phyloP scores from a whole-genome alignment of 1,140 invertebrate species.

The Grapholita molesta region DNA sequence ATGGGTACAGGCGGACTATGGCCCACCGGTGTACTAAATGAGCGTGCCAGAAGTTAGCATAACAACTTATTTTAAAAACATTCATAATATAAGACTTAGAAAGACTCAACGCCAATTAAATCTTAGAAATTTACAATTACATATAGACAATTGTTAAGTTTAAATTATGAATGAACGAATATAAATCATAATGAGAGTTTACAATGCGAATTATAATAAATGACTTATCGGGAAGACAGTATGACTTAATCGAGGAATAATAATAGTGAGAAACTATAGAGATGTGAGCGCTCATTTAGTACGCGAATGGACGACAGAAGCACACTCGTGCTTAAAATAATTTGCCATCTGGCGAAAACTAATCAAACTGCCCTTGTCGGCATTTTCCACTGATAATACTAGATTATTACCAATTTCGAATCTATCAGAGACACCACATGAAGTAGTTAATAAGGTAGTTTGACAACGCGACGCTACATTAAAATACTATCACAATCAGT shows the following conservation, averaged over 20 bases:
- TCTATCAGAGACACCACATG: constrained; percentile 62
- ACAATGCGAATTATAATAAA: background rate
- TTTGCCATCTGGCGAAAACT: constrained; percentile 45
- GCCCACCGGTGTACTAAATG: constrained; percentile 55
- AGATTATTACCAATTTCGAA: constrained; percentile 68
- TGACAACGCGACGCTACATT: background rate
- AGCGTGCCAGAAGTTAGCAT: constrained; percentile 25
- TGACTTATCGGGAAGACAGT: background rate
- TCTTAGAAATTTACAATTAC: background rate
- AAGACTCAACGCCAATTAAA: constrained; percentile 17
- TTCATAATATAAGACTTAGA: constrained; percentile 16
- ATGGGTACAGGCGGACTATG: constrained; percentile 66
- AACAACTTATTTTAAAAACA: constrained; percentile 20
- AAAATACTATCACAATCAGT: constrained; percentile 15
- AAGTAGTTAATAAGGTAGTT: constrained; percentile 8
- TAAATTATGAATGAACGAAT: background rate
- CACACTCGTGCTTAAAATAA: constrained; percentile 63
- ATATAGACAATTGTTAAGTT: background rate
- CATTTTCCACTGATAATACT: constrained; percentile 51
- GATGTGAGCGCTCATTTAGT: constrained; percentile 44
- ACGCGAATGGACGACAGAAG: constrained; percentile 46
- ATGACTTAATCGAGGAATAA: background rate
- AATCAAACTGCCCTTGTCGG: constrained; percentile 41
- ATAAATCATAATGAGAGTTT: background rate
- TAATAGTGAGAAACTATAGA: background rate